A percentile compares a stretch with the other conserved stretches of the same genome.
phyloP scores from a whole-genome alignment of 2,113 vertebrate species.

The Macroglossus sobrinus region DNA sequence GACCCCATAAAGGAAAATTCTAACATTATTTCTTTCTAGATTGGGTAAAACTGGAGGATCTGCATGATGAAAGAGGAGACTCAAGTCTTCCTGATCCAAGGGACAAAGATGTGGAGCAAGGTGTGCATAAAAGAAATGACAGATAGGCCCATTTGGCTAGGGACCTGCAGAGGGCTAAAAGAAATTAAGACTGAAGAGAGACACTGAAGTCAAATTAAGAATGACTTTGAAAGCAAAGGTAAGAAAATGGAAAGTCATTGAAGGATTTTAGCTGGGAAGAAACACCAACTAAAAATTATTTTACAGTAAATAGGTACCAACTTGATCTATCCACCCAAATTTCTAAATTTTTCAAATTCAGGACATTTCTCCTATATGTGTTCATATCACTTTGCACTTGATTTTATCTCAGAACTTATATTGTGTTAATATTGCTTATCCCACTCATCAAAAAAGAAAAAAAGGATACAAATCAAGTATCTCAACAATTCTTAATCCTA shows the following conservation, averaged over 20 bases:
- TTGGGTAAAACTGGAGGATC: not conserved
- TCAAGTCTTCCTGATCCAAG: not conserved
- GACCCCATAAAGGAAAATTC: no score
- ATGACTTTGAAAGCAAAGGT: not conserved
- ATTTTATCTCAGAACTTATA: not conserved
- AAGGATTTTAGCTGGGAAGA: not conserved
- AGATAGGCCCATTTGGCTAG: not conserved
- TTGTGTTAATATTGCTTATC: not conserved
- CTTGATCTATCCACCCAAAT: not conserved
- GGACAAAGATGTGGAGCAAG: not conserved
- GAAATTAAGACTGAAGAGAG: not conserved
- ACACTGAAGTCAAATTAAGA: not conserved
- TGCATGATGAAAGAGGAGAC: not conserved
- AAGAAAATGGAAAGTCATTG: not conserved
- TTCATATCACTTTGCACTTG: not conserved
- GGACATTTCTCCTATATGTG: rapidly evolving
- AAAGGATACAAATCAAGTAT: not conserved
- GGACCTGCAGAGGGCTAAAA: not conserved
- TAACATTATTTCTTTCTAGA: not conserved
- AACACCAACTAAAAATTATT: not conserved
- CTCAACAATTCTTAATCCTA: not conserved
- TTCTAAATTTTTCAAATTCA: not conserved
- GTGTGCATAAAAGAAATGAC: not conserved
- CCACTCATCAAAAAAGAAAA: not conserved
- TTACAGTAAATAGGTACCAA: not conserved